Base-by-base conservation (phyloP, 2,888 invertebrate genomes). In the Fragum whitleyi region DNA sequence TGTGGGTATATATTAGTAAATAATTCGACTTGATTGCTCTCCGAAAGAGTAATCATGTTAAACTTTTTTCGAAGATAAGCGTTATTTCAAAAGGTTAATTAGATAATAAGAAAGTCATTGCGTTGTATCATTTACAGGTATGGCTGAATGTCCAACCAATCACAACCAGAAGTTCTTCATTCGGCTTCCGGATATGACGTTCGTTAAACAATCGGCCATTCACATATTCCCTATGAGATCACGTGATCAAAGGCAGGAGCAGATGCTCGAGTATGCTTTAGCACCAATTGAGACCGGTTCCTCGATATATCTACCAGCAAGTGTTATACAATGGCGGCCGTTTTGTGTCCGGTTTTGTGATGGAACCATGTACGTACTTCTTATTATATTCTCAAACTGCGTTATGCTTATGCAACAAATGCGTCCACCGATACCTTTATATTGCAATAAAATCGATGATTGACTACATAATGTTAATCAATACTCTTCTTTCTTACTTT, bases 191-290 rank as follows among this genome's bases (percentile, higher is more conserved):
- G 61, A 77, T 47, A 69, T 61, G 7, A 59, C 47, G n/a, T 59
- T 47, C 29, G 65, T 11, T 28, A 74, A 62, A 21, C 81, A 82
- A 47, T 53, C 55, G 1, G 71, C 72, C 9, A 59, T 74, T 16
- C 81, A 82, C 32, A 61, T 76, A n/a, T 82, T 78, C 61, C 55
- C 57, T 1, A 11, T 62, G 1, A 16, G 21, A 5, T 53, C 61
- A 72, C 55, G 36, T 28, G 55, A 55, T 39, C 21, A 51, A 21
- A 57, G 26, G 14, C 28, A 68, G 47, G 68, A 61, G 14, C 16
- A 68, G 16, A 73, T 76, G 69, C 29, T 55, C 28, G 61, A 28
- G 29, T 79, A 82, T 62, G 53, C 76, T 0, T 39, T 82, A 28
- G 82, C 73, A 29, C 82, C 82, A 1, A n/a, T 36, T 14, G 79